These are phyloP conservation scores for Nothoprocta perdicaria DNA, from an alignment of 2,113 vertebrate species.

Conservation along the genomic window DNA sequence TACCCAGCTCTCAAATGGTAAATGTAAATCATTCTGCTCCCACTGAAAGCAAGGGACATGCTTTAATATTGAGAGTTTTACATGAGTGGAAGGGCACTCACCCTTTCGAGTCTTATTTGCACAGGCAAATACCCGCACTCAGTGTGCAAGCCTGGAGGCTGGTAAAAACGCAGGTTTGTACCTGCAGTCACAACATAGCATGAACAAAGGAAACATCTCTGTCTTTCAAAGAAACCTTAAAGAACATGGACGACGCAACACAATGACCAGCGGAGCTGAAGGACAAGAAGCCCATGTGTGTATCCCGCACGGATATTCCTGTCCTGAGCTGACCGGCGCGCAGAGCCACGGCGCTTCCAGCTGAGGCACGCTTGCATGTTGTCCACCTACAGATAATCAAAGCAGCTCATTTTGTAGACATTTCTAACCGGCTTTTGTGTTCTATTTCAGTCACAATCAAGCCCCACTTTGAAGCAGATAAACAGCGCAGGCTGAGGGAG, in stretches of 20 bases:
- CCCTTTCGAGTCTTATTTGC: neutral
- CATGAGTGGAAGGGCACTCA: neutral
- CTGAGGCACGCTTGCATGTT: neutral
- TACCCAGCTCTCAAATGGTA: conserved; percentile 27
- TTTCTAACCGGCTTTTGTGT: conserved; percentile 12
- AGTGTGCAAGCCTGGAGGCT: neutral
- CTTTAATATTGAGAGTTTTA: neutral
- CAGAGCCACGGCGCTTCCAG: neutral
- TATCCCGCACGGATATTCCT: neutral
- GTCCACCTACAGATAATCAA: conserved; percentile 31
- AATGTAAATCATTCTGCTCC: conserved; percentile 50
- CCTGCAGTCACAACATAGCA: neutral
- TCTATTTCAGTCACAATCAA: conserved; percentile 7
- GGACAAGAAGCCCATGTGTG: neutral
- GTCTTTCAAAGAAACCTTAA: neutral
- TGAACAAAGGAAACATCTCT: neutral
- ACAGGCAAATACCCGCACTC: neutral
- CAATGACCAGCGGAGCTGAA: neutral
- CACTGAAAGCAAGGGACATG: conserved; percentile 18
- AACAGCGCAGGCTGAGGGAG: neutral
- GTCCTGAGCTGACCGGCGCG: neutral
- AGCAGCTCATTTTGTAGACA: neutral
- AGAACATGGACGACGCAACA: neutral
- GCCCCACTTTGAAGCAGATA: neutral
- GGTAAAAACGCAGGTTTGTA: neutral